Conservation (phyloP, 2,113 vertebrate genomes). For the Acrocephalus kingi region DNA sequence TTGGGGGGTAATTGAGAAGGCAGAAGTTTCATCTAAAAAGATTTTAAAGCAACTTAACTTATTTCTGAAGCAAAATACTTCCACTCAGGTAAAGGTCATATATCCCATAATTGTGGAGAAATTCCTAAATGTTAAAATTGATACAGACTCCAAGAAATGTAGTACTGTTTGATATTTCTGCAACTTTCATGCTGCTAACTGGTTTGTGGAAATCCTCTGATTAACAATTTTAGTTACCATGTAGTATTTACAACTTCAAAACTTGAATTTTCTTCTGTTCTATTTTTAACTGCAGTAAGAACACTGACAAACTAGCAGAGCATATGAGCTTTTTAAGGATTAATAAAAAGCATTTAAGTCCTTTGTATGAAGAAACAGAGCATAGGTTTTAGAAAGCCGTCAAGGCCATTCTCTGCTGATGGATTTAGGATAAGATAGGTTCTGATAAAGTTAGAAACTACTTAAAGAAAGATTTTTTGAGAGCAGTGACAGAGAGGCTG, state of each 20-base stretch:
- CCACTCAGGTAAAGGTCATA: not conserved
- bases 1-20: not conserved
- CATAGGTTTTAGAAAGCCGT: not conserved
- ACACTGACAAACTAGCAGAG: not conserved
- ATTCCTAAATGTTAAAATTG: not conserved
- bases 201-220: not conserved
- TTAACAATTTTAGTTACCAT: not conserved
- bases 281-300: not conserved
- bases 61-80: not conserved
- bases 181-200: not conserved
- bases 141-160: not conserved
- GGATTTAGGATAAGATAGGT: not conserved
- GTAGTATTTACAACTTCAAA: not conserved
- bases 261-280: not conserved
- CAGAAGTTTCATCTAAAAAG: not conserved
- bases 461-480: not conserved
- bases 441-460: not conserved
- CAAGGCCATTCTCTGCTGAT: not conserved
- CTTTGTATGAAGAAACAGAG: not conserved
- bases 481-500: not conserved
- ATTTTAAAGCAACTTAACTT: not conserved
- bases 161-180: not conserved
- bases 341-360: not conserved
- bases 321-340: not conserved
- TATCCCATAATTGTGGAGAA: not conserved